Base-by-base conservation (phyloP, 1,140 invertebrate species). In the Eciton burchellii region DNA sequence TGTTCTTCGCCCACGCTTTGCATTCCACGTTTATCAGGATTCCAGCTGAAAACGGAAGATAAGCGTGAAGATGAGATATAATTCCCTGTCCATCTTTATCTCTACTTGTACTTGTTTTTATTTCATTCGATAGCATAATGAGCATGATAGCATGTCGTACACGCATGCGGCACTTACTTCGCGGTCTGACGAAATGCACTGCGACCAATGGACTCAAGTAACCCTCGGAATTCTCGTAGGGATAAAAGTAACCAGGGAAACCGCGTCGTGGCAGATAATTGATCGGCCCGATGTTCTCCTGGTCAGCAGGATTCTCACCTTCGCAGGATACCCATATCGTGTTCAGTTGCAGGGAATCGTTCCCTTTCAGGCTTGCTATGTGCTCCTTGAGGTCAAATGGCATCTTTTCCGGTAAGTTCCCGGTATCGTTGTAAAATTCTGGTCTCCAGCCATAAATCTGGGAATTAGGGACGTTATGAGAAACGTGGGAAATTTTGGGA, bases 21-120 rank as follows among this genome's bases (percentile, higher is more conserved):
- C 98, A 99, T 91, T 98, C 97, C 47, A 98, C 95, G 92, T 98
- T 98, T 89, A 99, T 97, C 41, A 98, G 94, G 84, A 98, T 97
- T 88, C 97, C 97, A 88, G 96, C 97, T 97, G 93, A 62, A 95
- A 95, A 89, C 86, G 89, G 91, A 70, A 79, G 1, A 63, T 35
- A 19, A 47, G 71, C 43, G n/a, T 62, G 35, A 24, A n/a, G n/a
- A 12, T n/a, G 14, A 8, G 24, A 62, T 43, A 5, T 21, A 43
- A 56, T 60, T 77, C 1, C 35, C 6, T 35, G 0, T 56, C 0
- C 1, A 3, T 24, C 45, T 26, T 1, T 52, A 49, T 73, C 74
- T 54, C 45, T 65, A n/a, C 19, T 9, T 76, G 12, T 47, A 5
- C 6, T 14, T 0, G 59, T 2, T 26, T 21, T 41, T n/a, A 24